Conservation (phyloP, 23 tunicate genomes). For the Halocynthia roretzi region DNA sequence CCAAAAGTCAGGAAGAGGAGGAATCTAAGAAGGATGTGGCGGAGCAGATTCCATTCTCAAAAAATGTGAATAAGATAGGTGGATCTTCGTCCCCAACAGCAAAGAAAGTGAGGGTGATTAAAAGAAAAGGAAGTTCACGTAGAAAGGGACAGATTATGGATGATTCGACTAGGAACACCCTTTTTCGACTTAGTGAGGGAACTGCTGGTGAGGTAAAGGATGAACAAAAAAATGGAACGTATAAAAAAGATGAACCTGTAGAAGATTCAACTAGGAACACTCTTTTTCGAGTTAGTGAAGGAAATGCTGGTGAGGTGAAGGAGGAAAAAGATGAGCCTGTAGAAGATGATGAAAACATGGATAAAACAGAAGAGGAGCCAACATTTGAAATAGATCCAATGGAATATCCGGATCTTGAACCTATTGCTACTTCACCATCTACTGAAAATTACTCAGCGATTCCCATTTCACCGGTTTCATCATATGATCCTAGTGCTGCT, state of each 20-base stretch:
- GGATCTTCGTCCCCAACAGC: no score
- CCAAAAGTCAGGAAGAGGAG: not conserved
- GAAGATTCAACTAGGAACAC: constrained; percentile 12
- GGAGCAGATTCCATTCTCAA: no score
- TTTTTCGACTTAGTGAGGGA: constrained; percentile 1
- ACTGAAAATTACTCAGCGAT: no score
- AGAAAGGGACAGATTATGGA: constrained; percentile 12
- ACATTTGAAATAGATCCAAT: no score
- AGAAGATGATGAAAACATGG: not conserved
- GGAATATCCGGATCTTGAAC: no score
- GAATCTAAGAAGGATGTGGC: not conserved
- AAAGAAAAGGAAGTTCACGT: constrained; percentile 23
- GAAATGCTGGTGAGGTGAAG: not conserved
- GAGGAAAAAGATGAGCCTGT: not conserved
- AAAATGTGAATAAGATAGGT: no score
- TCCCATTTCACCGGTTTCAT: no score
- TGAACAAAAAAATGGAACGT: not conserved
- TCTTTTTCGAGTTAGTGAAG: not conserved
- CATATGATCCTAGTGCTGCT: no score
- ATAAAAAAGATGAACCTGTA: not conserved
- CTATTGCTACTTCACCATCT: no score
- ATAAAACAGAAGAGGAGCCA: not conserved
- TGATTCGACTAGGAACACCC: constrained; percentile 7
- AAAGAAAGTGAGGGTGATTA: constrained; percentile 17
- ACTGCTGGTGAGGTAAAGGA: not conserved